These are phyloP conservation scores for Actias luna DNA, from an alignment of 2,888 invertebrate species.

Conservation along the genomic window DNA sequence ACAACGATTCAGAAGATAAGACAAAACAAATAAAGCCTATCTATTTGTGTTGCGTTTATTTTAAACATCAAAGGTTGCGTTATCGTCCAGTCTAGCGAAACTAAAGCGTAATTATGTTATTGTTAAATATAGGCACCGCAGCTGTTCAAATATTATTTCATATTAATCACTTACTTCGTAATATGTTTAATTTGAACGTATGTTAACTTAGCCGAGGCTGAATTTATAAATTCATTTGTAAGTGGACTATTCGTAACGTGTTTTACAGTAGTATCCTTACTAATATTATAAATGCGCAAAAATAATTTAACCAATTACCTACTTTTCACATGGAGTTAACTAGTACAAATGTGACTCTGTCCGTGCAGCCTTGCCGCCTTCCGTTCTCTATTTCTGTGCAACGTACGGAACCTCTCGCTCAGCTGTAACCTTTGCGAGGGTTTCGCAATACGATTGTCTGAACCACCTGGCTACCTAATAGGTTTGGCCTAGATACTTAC, in stretches of 20 bases:
- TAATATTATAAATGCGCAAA: too few relatives aligned
- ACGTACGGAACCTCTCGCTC: slow-evolving; percentile 35
- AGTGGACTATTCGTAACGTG: too few relatives aligned
- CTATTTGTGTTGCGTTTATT: slow-evolving; percentile 12
- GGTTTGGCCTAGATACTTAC: slow-evolving; percentile 30
- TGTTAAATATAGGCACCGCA: neutral
- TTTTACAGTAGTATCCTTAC: too few relatives aligned
- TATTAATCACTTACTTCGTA: neutral
- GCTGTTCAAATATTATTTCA: slow-evolving; percentile 1
- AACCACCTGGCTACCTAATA: slow-evolving; percentile 31
- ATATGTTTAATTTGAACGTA: neutral
- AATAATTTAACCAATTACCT: too few relatives aligned
- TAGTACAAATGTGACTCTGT: neutral
- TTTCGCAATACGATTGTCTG: slow-evolving; percentile 44
- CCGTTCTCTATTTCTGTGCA: slow-evolving; percentile 24
- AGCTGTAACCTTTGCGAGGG: slow-evolving; percentile 28
- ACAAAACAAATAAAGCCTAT: slow-evolving; percentile 18
- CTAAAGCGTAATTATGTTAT: slow-evolving; percentile 7
- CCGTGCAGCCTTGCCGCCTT: slow-evolving; percentile 34
- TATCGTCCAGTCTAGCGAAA: slow-evolving; percentile 17
- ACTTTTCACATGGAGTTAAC: too few relatives aligned
- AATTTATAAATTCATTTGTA: neutral
- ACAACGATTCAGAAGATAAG: neutral
- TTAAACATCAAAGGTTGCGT: slow-evolving; percentile 25
- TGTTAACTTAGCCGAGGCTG: neutral